phyloP scores from a whole-genome alignment of 1,140 invertebrate species.

The Aphelenchoides besseyi region DNA sequence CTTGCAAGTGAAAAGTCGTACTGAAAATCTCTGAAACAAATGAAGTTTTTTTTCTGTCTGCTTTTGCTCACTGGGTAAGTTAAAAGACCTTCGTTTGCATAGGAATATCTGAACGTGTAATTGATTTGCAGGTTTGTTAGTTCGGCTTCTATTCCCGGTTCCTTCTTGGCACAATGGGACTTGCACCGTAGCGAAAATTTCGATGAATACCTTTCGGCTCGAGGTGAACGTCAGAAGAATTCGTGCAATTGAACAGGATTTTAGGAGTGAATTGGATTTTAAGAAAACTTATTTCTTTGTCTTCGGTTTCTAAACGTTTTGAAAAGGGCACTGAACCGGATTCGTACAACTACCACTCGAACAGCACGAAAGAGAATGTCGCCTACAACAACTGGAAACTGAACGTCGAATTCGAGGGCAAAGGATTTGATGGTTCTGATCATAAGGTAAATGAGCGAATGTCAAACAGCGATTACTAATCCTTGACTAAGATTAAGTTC shows the following conservation, averaged over 20 bases:
- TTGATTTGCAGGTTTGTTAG: too few species aligned
- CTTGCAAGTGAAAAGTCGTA: too few species aligned
- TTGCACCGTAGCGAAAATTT: constrained; percentile 50
- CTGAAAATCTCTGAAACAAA: too few species aligned
- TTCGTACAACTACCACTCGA: constrained; percentile 47
- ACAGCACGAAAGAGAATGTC: constrained; percentile 46
- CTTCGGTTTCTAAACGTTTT: constrained; percentile 56
- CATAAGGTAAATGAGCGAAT: constrained; percentile 31
- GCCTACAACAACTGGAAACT: constrained; percentile 38
- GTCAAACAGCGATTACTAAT: background rate
- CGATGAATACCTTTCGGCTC: constrained; percentile 41
- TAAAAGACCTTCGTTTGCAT: too few species aligned
- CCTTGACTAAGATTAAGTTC: constrained; percentile 51
- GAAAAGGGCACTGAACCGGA: constrained; percentile 22
- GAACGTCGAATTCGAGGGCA: constrained; percentile 41
- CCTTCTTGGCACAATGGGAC: constrained; percentile 45
- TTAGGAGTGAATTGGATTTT: constrained; percentile 54
- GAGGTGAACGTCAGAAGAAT: background rate
- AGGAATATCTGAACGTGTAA: too few species aligned
- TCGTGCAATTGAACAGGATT: background rate
- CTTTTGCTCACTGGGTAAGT: too few species aligned
- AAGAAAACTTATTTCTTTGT: constrained; percentile 56
- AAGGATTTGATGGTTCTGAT: constrained; percentile 43
- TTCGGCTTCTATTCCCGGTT: constrained; percentile 38
- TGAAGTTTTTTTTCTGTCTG: too few species aligned